These are phyloP conservation scores for Nemoura dubitans DNA, from an alignment of 2,888 invertebrate genomes.

Conservation along the genomic window DNA sequence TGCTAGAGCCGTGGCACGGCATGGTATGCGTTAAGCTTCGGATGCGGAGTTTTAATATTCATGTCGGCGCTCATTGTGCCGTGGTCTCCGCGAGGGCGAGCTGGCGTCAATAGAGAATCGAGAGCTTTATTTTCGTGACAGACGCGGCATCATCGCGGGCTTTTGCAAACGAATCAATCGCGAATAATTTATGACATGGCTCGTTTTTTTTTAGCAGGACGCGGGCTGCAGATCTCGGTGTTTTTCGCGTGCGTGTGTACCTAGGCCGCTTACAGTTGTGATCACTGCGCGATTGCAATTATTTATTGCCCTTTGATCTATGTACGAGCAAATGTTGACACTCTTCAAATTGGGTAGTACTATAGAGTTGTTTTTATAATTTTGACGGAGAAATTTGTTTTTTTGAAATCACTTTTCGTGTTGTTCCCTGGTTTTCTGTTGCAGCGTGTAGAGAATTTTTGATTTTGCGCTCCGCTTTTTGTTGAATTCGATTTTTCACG, in stretches of 20 bases:
- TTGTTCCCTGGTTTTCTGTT: not conserved
- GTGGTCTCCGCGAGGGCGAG: not conserved
- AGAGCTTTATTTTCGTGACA: not conserved
- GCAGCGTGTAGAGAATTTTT: not conserved
- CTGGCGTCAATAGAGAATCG: not conserved
- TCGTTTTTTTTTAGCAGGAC: not conserved
- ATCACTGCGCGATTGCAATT: not conserved
- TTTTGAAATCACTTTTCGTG: not conserved
- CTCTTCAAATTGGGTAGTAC: not conserved
- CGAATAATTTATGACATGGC: not conserved
- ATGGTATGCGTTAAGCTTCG: not conserved
- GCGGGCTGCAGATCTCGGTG: not conserved
- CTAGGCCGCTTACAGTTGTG: not conserved
- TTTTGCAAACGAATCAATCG: not conserved
- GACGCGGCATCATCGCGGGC: not conserved
- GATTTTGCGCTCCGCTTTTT: not conserved
- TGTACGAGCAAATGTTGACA: not conserved
- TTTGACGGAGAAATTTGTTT: not conserved
- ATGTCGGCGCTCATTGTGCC: not conserved
- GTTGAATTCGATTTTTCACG: not conserved
- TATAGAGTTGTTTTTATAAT: not conserved
- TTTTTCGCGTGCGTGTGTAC: not conserved
- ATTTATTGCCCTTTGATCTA: not conserved
- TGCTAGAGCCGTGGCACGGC: not conserved
- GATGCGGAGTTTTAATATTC: not conserved